Conservation (phyloP, 2,113 vertebrate genomes). For the Coregonus clupeaformis region DNA sequence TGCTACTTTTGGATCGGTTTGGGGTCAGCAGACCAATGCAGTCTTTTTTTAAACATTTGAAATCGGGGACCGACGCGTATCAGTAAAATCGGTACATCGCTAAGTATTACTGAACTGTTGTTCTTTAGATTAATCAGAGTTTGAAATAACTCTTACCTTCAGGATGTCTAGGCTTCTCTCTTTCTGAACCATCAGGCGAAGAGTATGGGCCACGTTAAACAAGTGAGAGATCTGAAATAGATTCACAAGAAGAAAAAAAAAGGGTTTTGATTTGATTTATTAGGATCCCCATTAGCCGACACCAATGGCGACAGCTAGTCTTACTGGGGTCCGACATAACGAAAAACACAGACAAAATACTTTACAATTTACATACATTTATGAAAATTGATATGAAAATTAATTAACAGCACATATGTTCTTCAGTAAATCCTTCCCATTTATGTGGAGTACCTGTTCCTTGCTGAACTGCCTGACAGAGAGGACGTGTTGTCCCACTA, state of each 20-base stretch:
- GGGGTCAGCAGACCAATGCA: no score
- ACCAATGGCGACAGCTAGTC: no score
- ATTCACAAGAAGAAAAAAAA: neutral
- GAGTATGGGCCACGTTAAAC: conserved; percentile 88
- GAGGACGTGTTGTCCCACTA: conserved; percentile 91
- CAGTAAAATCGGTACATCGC: no score
- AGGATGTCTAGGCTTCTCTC: conserved; percentile 92
- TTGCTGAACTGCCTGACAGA: conserved; percentile 93
- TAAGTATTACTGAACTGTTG: neutral
- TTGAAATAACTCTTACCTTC: conserved; percentile 79
- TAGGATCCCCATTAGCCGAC: no score
- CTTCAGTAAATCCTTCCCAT: no score
- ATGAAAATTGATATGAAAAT: no score
- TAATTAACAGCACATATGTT: no score
- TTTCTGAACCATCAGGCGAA: conserved; percentile 94
- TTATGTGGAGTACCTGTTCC: conserved; percentile 81
- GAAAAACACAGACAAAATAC: neutral
- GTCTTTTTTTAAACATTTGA: no score
- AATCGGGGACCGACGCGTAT: no score
- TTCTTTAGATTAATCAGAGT: neutral
- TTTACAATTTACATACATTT: neutral
- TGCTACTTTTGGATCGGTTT: no score
- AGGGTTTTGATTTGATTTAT: no score
- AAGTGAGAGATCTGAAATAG: conserved; percentile 86
- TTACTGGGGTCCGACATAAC: no score